phyloP scores from a whole-genome alignment of 23 tunicate species.

The Halocynthia aurantium region DNA sequence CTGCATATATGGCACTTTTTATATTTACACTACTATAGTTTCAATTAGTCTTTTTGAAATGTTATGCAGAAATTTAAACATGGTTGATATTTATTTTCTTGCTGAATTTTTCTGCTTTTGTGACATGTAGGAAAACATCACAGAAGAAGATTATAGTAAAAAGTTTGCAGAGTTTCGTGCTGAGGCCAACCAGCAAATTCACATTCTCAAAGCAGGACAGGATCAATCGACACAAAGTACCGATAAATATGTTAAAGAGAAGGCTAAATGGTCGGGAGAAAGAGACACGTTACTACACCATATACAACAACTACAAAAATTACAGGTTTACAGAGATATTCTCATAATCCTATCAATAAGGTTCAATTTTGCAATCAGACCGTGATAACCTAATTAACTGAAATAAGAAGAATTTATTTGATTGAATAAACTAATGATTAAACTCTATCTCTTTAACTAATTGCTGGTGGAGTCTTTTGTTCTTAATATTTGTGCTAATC shows the following conservation, averaged over 20 bases:
- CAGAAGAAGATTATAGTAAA: slow-evolving; percentile 9
- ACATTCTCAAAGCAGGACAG: slow-evolving; percentile 11
- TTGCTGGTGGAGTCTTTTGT: too few relatives aligned
- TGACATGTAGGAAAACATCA: slow-evolving; percentile 26
- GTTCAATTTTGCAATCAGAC: neutral
- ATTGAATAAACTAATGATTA: too few relatives aligned
- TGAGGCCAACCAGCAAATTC: slow-evolving; percentile 32
- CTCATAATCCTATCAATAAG: too few relatives aligned
- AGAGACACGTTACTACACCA: slow-evolving; percentile 40
- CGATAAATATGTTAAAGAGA: slow-evolving; percentile 38
- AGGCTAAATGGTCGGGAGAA: slow-evolving; percentile 42
- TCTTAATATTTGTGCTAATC: too few relatives aligned
- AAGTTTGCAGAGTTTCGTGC: slow-evolving; percentile 34
- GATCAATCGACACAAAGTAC: slow-evolving; percentile 21
- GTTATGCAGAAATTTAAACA: too few relatives aligned
- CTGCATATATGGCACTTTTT: neutral
- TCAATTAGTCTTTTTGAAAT: neutral
- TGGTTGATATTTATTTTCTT: slow-evolving; percentile 2
- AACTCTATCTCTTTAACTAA: too few relatives aligned
- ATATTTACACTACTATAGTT: neutral
- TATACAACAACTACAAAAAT: slow-evolving; percentile 54
- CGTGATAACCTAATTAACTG: neutral
- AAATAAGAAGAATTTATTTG: neutral
- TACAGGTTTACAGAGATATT: slow-evolving; percentile 33
- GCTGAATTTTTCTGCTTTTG: neutral